Percentiles rank a stretch among this genome's conserved stretches.
phyloP scores from a whole-genome alignment of 2,888 invertebrate species.

The Masnerella sp. region DNA sequence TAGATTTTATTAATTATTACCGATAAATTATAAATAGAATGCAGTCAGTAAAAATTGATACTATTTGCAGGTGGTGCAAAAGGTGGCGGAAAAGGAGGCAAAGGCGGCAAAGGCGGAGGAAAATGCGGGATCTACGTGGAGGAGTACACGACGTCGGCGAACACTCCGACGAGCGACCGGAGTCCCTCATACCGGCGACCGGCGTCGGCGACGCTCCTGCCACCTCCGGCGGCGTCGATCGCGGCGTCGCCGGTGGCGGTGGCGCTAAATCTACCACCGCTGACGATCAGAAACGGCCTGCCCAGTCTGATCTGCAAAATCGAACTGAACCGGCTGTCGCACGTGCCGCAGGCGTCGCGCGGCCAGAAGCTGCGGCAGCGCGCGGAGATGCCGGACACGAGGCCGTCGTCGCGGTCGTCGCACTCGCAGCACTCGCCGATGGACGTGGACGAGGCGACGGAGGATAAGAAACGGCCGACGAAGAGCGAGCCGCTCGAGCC shows the following conservation, averaged over 20 bases:
- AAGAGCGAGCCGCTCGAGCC: conserved; percentile 61
- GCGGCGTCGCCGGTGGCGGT: conserved; percentile 63
- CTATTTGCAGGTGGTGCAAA: conserved; percentile 68
- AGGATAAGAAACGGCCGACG: conserved; percentile 42
- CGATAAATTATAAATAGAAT: too few relatives aligned
- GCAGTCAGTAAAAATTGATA: background rate
- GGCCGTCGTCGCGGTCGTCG: conserved; percentile 73
- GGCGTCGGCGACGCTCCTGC: conserved; percentile 40
- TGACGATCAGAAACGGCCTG: conserved; percentile 69
- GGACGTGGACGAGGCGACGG: conserved; percentile 70
- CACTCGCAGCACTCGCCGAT: conserved; percentile 23
- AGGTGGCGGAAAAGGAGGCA: conserved; percentile 83
- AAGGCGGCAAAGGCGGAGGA: conserved; percentile 82
- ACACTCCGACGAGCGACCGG: conserved; percentile 76
- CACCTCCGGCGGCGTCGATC: conserved; percentile 57
- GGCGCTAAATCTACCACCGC: conserved; percentile 63
- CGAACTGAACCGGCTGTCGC: conserved; percentile 76
- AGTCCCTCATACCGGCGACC: conserved; percentile 76
- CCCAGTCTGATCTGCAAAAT: conserved; percentile 77
- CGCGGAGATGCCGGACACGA: conserved; percentile 79
- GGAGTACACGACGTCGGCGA: conserved; percentile 73
- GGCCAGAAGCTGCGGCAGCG: conserved; percentile 79
- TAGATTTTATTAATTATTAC: too few relatives aligned
- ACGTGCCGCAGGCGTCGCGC: conserved; percentile 73
- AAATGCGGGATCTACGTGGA: conserved; percentile 81